These are phyloP conservation scores for Dolichomitus sp. DNA, from an alignment of 2,888 invertebrate genomes.

Conservation along the genomic window DNA sequence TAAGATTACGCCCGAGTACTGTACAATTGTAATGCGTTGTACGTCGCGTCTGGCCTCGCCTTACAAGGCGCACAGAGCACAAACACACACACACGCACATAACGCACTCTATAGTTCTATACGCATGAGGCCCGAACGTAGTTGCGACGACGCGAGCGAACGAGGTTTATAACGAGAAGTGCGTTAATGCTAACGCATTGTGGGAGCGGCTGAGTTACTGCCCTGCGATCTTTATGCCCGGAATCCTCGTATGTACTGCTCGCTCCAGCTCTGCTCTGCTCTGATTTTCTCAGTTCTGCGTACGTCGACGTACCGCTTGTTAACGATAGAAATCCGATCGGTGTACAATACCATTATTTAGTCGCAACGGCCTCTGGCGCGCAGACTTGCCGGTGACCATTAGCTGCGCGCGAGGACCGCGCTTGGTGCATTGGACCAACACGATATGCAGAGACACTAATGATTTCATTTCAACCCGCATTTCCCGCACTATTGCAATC, in stretches of 20 bases:
- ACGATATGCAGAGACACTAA: slow-evolving; percentile 72
- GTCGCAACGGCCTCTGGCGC: slow-evolving; percentile 63
- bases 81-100: slow-evolving; percentile 26
- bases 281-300: slow-evolving; percentile 57
- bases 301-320: slow-evolving; percentile 76
- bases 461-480: slow-evolving; percentile 81
- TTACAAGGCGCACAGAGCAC: slow-evolving; percentile 56
- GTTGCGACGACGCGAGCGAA: slow-evolving; percentile 52
- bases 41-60: slow-evolving; percentile 51
- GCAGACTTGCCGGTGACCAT: slow-evolving; percentile 72
- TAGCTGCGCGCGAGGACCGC: slow-evolving; percentile 70
- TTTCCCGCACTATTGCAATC: slow-evolving; percentile 56
- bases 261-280: slow-evolving; percentile 47
- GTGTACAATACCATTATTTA: slow-evolving; percentile 85
- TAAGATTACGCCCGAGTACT: slow-evolving; percentile 57
- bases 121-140: slow-evolving; percentile 37
- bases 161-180: slow-evolving; percentile 77
- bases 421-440: slow-evolving; percentile 44
- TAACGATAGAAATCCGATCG: slow-evolving; percentile 85
- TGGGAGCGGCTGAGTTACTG: slow-evolving; percentile 82
- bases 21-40: slow-evolving; percentile 62
- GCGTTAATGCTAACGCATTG: slow-evolving; percentile 81
- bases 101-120: slow-evolving; percentile 30
- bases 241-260: slow-evolving; percentile 29
- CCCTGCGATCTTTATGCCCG: slow-evolving; percentile 79